Conservation (phyloP, 2,888 invertebrate species). For the Oligia strigilis region DNA sequence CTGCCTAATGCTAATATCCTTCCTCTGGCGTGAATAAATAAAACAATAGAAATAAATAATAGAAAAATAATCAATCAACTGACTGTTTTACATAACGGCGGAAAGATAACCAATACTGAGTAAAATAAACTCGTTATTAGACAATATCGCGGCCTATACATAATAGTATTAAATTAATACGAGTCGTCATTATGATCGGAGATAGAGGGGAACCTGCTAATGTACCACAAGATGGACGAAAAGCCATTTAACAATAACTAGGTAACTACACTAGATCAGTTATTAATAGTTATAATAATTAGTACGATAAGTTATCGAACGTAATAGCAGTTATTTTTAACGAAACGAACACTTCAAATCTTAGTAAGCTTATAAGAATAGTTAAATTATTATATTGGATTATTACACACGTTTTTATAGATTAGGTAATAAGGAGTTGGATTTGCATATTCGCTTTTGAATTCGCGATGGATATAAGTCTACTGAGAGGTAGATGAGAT, state of each 20-base stretch:
- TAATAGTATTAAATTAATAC: conserved; percentile 61
- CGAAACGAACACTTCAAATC: conserved; percentile 69
- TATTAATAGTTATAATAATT: conserved; percentile 78
- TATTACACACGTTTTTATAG: conserved; percentile 65
- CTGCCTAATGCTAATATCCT: background rate
- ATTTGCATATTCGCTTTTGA: conserved; percentile 55
- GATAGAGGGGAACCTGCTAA: conserved; percentile 40
- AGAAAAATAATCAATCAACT: conserved; percentile 9
- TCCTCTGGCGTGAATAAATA: background rate
- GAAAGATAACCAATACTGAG: conserved; percentile 20
- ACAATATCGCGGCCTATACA: conserved; percentile 85
- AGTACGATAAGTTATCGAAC: conserved; percentile 79
- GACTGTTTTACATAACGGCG: conserved; percentile 43
- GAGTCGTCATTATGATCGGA: conserved; percentile 55
- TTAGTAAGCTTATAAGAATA: conserved; percentile 65
- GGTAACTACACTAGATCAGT: conserved; percentile 75
- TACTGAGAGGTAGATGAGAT: conserved; percentile 35
- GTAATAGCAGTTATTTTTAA: conserved; percentile 71
- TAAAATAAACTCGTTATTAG: conserved; percentile 66
- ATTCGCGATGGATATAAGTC: conserved; percentile 38
- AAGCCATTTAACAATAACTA: conserved; percentile 75
- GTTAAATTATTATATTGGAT: conserved; percentile 61
- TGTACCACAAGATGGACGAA: conserved; percentile 52
- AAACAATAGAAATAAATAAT: conserved; percentile 11
- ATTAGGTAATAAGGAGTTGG: conserved; percentile 52